A percentile compares a stretch with the other conserved stretches of the same genome.
phyloP scores from a whole-genome alignment of 2,888 invertebrate species.

The Caradrina kadenii region DNA sequence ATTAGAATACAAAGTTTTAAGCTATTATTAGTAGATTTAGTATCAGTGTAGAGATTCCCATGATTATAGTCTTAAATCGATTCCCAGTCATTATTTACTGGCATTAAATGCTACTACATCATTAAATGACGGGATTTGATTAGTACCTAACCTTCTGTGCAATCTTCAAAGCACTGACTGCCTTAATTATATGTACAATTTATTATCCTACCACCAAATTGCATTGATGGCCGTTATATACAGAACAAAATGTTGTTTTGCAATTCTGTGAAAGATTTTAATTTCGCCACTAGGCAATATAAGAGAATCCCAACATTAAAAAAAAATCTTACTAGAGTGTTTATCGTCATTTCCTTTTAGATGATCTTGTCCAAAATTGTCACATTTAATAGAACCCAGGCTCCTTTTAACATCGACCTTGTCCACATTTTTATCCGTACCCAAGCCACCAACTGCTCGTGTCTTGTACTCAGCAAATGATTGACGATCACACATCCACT shows the following conservation, averaged over 20 bases:
- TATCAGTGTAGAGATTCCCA: background rate
- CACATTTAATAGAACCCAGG: slow-evolving; percentile 37
- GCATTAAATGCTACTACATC: slow-evolving; percentile 19
- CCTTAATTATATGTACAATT: slow-evolving; percentile 25
- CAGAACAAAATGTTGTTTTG: background rate
- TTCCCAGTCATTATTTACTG: slow-evolving; percentile 23
- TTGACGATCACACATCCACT: slow-evolving; percentile 73
- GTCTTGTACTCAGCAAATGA: slow-evolving; percentile 68
- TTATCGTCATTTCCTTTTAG: background rate
- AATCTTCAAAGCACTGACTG: slow-evolving; percentile 20
- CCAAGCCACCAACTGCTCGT: slow-evolving; percentile 57
- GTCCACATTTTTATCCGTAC: slow-evolving; percentile 32
- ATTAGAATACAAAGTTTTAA: background rate
- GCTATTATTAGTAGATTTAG: background rate
- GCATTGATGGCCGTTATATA: background rate
- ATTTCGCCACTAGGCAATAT: background rate
- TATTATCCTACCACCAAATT: slow-evolving; percentile 5
- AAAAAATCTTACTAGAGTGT: background rate
- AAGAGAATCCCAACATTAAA: no score
- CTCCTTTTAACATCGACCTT: background rate
- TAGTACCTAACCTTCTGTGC: slow-evolving; percentile 31
- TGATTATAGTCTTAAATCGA: slow-evolving; percentile 9
- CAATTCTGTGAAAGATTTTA: background rate
- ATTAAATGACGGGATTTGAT: slow-evolving; percentile 37
- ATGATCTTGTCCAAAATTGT: no score